Base-by-base conservation (phyloP, 1,140 invertebrate genomes). In the Metopolophium dirhodum region DNA sequence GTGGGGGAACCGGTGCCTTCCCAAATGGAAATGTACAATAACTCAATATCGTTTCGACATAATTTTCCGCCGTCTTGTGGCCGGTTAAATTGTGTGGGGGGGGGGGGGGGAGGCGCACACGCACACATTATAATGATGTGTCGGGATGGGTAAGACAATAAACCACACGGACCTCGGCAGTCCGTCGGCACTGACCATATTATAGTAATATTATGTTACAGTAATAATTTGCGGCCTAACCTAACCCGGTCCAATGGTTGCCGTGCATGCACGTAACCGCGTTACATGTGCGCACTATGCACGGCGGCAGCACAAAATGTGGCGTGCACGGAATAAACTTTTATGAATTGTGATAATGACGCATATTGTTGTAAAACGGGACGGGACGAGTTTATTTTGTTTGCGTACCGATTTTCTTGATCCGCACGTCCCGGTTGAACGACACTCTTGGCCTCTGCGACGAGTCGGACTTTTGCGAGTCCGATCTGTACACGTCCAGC, bases 381-480 rank as follows among this genome's bases (percentile, higher is more conserved):
- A n/a, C 1, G 30, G 18, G n/a, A 35, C 14, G 30, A 77, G 23
- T 30, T 9, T 30, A 51, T 18, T n/a, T 49, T 49, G 4, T n/a
- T 14, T n/a, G 91, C 97, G 97, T 96, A 97, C 97, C 97, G 95
- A 98, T 98, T 96, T 97, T 96, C 95, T 98, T 98, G 94, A 98
- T 97, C 95, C 98, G 97, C 94, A 98, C 97, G 96, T 98, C 97
- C 95, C 97, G 96, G 96, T 98, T 98, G 96, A 98, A 98, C 94
- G 97, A 98, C 94, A 98, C 97, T 94, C 96, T 96, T 94, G 97
- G 96, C 94, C 96, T 96, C 92, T 95, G 95, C 88, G 96, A 96
- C 94, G 95, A 94, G 94, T 96, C 96, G 91, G 96, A 96, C 94
- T 96, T 95, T 95, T 96, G 95, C 82, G 96, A 96, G 94, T 96